Evolutionary conservation across 2,888 invertebrate species (phyloP).

Genomic region (Carabus problematicus): DNA sequence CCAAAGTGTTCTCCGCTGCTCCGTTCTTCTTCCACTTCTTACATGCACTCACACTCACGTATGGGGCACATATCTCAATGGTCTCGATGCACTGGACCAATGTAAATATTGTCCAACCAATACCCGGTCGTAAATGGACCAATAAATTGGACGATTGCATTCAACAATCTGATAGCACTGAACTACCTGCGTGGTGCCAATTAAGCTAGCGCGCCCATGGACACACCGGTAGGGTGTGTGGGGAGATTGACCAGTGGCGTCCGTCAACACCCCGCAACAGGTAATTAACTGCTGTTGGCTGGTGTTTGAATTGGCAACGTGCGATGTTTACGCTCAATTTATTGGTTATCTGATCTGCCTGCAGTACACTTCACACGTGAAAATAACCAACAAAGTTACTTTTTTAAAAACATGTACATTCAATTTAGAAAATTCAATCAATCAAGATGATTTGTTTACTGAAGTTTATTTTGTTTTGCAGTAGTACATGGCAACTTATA

Average conservation of each 20-base stretch:
- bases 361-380: too few species aligned
- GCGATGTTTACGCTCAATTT: too few species aligned
- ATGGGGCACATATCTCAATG: constrained; percentile 39
- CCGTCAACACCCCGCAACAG: constrained; percentile 13
- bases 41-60: constrained; percentile 20
- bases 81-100: constrained; percentile 24
- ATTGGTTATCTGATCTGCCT: too few species aligned
- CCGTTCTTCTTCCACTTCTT: not conserved
- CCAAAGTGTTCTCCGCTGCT: constrained; percentile 7
- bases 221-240: constrained; percentile 29
- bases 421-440: too few species aligned
- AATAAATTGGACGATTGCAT: constrained; percentile 23
- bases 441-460: too few species aligned
- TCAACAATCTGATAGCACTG: constrained; percentile 39
- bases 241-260: constrained; percentile 37
- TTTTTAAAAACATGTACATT: too few species aligned
- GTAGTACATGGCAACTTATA: too few species aligned
- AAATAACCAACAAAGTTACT: too few species aligned
- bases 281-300: too few species aligned
- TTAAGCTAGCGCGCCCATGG: constrained; percentile 41
- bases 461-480: too few species aligned
- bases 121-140: not conserved
- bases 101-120: constrained; percentile 8
- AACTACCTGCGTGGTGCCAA: constrained; percentile 42
- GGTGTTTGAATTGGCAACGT: too few species aligned